These are phyloP conservation scores for Pharmacophagus antenor DNA, from an alignment of 2,888 invertebrate species.

Conservation along the genomic window DNA sequence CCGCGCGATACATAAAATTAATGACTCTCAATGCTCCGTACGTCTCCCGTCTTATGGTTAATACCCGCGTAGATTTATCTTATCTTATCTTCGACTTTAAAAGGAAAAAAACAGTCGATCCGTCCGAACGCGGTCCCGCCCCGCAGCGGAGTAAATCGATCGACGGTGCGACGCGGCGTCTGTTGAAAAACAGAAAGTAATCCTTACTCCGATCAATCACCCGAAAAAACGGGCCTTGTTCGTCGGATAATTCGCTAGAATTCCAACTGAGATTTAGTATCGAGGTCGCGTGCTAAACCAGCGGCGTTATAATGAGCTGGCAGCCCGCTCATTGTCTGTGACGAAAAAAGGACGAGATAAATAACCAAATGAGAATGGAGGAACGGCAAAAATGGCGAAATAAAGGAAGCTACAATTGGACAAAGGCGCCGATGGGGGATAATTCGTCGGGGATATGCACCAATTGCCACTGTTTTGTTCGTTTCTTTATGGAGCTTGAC, in stretches of 20 bases:
- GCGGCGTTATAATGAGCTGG: slow-evolving; percentile 73
- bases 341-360: slow-evolving; percentile 74
- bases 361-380: slow-evolving; percentile 80
- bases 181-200: slow-evolving; percentile 67
- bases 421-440: slow-evolving; percentile 78
- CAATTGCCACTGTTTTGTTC: slow-evolving; percentile 78
- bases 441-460: slow-evolving; percentile 79
- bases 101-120: slow-evolving; percentile 54
- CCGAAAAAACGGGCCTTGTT: slow-evolving; percentile 68
- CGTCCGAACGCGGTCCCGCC: slow-evolving; percentile 36
- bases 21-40: slow-evolving; percentile 51
- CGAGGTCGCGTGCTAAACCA: slow-evolving; percentile 69
- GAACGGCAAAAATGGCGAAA: slow-evolving; percentile 78
- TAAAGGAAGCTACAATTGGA: slow-evolving; percentile 77
- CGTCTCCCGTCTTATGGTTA: slow-evolving; percentile 47
- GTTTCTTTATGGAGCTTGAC: slow-evolving; percentile 55
- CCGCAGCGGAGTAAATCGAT: slow-evolving; percentile 48
- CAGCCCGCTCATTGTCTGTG: slow-evolving; percentile 49
- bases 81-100: slow-evolving; percentile 44
- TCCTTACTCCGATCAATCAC: slow-evolving; percentile 79
- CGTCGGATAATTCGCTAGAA: slow-evolving; percentile 77
- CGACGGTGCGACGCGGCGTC: slow-evolving; percentile 43
- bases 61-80: slow-evolving; percentile 46
- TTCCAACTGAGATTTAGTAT: slow-evolving; percentile 76
- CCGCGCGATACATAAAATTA: slow-evolving; percentile 60